phyloP scores from a whole-genome alignment of 1,140 invertebrate genomes.

The Drosophila saltans region DNA sequence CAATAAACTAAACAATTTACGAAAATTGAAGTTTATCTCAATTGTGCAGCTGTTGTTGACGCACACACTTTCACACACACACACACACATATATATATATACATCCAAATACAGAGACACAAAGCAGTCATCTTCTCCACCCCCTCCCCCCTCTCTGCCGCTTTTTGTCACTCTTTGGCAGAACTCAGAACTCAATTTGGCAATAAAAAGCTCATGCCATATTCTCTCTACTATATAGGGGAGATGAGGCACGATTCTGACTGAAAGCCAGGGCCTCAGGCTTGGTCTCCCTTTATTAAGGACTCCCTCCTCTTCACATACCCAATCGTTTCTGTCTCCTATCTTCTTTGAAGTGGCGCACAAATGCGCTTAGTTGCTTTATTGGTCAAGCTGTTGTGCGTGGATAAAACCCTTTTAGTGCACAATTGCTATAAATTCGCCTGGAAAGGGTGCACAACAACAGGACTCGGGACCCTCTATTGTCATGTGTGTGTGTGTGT shows the following conservation, averaged over 20 bases:
- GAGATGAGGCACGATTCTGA: slow-evolving; percentile 42
- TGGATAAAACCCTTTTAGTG: slow-evolving; percentile 82
- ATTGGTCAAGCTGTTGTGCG: slow-evolving; percentile 81
- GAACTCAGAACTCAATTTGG: slow-evolving; percentile 77
- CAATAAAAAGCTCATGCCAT: slow-evolving; percentile 71
- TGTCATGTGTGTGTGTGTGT: slow-evolving; percentile 24
- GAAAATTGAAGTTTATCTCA: slow-evolving; percentile 82
- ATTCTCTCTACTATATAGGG: slow-evolving; percentile 31
- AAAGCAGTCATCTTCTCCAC: slow-evolving; percentile 6
- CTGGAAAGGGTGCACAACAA: slow-evolving; percentile 25
- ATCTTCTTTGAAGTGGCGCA: slow-evolving; percentile 54
- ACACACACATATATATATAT: slow-evolving; percentile 48
- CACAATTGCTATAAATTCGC: slow-evolving; percentile 82
- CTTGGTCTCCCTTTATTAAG: slow-evolving; percentile 4
- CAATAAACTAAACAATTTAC: slow-evolving; percentile 82
- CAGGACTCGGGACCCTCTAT: slow-evolving; percentile 1
- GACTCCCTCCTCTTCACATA: not conserved
- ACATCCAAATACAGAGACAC: slow-evolving; percentile 33
- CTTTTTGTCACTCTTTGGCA: slow-evolving; percentile 12
- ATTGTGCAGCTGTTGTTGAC: slow-evolving; percentile 81
- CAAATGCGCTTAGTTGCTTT: slow-evolving; percentile 82
- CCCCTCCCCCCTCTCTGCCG: slow-evolving; percentile 3
- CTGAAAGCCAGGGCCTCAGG: slow-evolving; percentile 1
- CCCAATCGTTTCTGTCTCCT: not conserved
- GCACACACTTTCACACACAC: slow-evolving; percentile 36